Evolutionary conservation across 1,140 invertebrate species (phyloP).

Genomic region (Leptopilina clavipes): DNA sequence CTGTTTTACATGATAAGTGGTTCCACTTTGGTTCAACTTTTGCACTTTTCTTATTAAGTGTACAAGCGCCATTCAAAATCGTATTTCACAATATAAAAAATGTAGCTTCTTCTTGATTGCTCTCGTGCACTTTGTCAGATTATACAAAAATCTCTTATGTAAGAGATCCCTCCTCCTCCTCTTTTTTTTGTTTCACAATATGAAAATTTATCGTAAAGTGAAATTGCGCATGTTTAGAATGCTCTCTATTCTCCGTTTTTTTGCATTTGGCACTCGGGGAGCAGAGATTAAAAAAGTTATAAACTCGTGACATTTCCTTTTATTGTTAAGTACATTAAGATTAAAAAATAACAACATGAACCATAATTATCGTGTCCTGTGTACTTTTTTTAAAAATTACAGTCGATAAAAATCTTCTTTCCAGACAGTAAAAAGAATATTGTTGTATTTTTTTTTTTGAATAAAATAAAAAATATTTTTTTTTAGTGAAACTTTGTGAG

Average conservation of each 20-base stretch:
- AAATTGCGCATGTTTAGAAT: background rate
- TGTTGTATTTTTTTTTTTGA: too few relatives aligned
- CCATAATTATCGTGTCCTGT: too few relatives aligned
- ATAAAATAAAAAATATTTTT: too few relatives aligned
- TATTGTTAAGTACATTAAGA: too few relatives aligned
- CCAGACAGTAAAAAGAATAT: too few relatives aligned
- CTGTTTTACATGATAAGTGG: conserved; percentile 42
- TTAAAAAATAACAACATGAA: too few relatives aligned
- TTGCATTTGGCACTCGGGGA: background rate
- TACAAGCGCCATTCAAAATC: conserved; percentile 30
- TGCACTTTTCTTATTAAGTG: conserved; percentile 26
- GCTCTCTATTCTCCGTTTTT: background rate
- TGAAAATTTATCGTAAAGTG: background rate
- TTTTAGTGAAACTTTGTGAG: too few relatives aligned
- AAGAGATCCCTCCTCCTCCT: background rate
- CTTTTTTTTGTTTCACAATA: background rate
- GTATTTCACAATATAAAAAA: conserved; percentile 39
- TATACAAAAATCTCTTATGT: background rate
- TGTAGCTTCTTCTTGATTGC: conserved; percentile 25
- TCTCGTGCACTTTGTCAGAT: conserved; percentile 20
- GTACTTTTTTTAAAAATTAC: too few relatives aligned
- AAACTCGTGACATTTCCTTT: background rate
- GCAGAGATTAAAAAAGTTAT: conserved; percentile 19
- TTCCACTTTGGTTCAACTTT: conserved; percentile 42
- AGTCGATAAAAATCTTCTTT: too few relatives aligned